Conservation (phyloP, 1,140 invertebrate species). For the Microplitis mediator region DNA sequence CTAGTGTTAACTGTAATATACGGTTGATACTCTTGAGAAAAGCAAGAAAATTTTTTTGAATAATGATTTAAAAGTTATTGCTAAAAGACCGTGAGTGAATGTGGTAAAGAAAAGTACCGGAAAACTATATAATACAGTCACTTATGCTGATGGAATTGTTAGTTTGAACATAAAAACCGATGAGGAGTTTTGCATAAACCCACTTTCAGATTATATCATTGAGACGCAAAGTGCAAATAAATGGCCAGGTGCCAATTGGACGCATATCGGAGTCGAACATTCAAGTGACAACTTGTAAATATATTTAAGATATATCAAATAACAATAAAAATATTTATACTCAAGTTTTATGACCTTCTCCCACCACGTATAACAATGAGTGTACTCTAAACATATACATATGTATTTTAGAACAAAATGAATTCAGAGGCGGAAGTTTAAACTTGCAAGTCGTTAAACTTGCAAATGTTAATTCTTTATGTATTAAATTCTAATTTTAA, state of each 20-base stretch:
- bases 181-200: constrained; percentile 25
- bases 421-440: constrained; percentile 1
- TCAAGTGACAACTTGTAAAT: constrained; percentile 2
- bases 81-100: too few relatives aligned
- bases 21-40: too few relatives aligned
- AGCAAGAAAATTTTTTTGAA: too few relatives aligned
- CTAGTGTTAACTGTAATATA: too few relatives aligned
- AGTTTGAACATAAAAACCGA: too few relatives aligned
- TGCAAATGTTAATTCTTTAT: not conserved
- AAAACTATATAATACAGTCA: too few relatives aligned
- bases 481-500: not conserved
- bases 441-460: not conserved
- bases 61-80: too few relatives aligned
- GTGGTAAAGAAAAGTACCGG: too few relatives aligned
- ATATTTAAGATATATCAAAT: not conserved
- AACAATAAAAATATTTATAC: not conserved
- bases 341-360: not conserved
- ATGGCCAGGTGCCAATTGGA: constrained; percentile 41
- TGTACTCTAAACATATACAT: too few relatives aligned
- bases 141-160: too few relatives aligned
- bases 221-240: not conserved
- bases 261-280: constrained; percentile 26
- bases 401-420: not conserved
- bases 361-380: not conserved
- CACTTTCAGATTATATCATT: constrained; percentile 37